Conservation (phyloP, 2,888 invertebrate genomes). For the Meta bourneti region DNA sequence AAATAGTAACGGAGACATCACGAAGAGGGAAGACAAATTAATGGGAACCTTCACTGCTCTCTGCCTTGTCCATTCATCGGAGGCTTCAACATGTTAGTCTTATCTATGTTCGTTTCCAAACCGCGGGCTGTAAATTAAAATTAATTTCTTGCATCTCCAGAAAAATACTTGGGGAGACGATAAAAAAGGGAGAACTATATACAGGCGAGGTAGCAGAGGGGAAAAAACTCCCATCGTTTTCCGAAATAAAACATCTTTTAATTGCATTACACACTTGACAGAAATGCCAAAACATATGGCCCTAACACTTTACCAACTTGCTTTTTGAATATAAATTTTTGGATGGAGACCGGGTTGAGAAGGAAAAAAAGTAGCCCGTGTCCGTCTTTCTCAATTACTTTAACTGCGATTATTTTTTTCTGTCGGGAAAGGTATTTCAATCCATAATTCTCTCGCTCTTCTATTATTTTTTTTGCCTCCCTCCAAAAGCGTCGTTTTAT, state of each 20-base stretch:
- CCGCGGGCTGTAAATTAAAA: constrained; percentile 72
- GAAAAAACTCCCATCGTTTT: constrained; percentile 24
- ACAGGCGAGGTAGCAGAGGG: no score
- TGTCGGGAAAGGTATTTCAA: constrained; percentile 63
- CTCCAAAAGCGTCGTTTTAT: constrained; percentile 41
- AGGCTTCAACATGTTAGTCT: constrained; percentile 24
- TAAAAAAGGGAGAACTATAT: constrained; percentile 6
- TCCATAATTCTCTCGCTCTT: constrained; percentile 48
- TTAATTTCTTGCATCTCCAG: constrained; percentile 61
- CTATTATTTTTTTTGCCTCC: not conserved
- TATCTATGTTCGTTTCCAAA: constrained; percentile 36
- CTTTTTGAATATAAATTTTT: constrained; percentile 72
- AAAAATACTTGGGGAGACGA: constrained; percentile 34
- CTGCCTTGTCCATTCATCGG: constrained; percentile 50
- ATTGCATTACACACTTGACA: constrained; percentile 69
- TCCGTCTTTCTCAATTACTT: constrained; percentile 65
- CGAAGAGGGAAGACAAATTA: constrained; percentile 52
- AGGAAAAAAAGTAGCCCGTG: constrained; percentile 14
- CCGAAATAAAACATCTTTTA: constrained; percentile 74
- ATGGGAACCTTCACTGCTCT: constrained; percentile 38
- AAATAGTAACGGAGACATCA: constrained; percentile 28
- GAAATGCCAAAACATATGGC: constrained; percentile 74
- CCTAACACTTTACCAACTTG: constrained; percentile 40
- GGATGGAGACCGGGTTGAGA: not conserved
- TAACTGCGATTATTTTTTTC: constrained; percentile 34